Evolutionary conservation across 2,113 vertebrate species (phyloP).

Genomic region (Bubo scandiacus): DNA sequence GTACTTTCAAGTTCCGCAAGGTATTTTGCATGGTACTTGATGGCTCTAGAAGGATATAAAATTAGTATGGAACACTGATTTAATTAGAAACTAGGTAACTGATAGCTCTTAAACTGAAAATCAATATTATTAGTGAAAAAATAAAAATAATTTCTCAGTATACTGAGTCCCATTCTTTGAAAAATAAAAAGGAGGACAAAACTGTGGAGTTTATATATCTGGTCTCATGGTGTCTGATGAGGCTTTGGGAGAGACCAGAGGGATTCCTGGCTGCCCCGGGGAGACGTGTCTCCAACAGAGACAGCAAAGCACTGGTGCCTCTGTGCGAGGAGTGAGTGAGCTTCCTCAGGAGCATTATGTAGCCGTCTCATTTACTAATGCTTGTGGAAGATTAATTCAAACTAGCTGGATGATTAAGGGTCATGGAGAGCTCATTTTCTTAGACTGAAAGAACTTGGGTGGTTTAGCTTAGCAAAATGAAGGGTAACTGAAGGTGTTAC

Average conservation of each 20-base stretch:
- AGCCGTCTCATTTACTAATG: neutral
- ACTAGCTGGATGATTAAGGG: neutral
- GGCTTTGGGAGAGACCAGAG: neutral
- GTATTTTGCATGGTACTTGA: neutral
- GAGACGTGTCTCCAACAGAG: rapidly evolving
- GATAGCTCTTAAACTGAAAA: neutral
- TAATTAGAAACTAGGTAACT: neutral
- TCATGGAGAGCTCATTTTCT: neutral
- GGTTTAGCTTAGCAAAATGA: neutral
- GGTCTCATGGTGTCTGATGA: neutral
- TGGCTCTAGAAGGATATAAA: neutral
- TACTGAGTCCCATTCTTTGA: neutral
- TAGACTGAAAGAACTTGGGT: neutral
- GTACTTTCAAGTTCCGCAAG: neutral
- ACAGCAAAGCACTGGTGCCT: neutral
- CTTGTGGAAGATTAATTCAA: neutral
- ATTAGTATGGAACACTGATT: neutral
- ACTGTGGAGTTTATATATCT: neutral
- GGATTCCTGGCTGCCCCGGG: neutral
- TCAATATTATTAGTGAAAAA: neutral
- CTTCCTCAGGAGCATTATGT: neutral
- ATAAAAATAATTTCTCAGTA: neutral
- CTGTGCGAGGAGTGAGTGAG: rapidly evolving
- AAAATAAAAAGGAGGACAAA: neutral
- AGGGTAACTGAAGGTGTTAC: neutral